A percentile compares a stretch with the other conserved stretches of the same genome.
Conservation (phyloP, 2,888 invertebrate species). For the Rhogogaster chlorosoma region DNA sequence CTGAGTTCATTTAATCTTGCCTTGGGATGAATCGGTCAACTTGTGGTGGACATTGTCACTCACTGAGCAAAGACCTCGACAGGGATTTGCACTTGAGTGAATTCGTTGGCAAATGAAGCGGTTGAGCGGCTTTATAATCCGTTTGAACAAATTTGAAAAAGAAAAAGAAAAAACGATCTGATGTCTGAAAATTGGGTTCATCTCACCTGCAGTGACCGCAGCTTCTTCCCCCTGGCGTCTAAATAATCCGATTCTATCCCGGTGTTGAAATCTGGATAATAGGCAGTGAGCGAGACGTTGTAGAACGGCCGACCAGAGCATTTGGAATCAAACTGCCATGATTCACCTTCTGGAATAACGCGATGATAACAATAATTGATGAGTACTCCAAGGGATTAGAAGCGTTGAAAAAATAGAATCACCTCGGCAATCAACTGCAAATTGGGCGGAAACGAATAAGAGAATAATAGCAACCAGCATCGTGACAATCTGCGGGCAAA, state of each 20-base stretch:
- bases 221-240: slow-evolving; percentile 77
- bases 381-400: background rate
- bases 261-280: slow-evolving; percentile 78
- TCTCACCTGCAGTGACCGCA: slow-evolving; percentile 78
- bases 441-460: background rate
- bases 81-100: background rate
- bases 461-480: slow-evolving; percentile 4
- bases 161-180: background rate
- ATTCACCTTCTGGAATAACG: slow-evolving; percentile 24
- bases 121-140: background rate
- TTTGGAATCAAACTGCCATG: slow-evolving; percentile 64
- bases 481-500: background rate
- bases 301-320: slow-evolving; percentile 76
- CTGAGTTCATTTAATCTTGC: background rate
- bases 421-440: background rate
- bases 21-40: background rate
- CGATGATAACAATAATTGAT: background rate
- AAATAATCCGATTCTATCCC: slow-evolving; percentile 76
- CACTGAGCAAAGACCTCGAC: background rate
- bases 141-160: background rate
- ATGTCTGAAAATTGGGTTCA: background rate
- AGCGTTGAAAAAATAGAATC: background rate
- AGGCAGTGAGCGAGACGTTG: slow-evolving; percentile 79
- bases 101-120: background rate
- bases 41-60: background rate